Base-by-base conservation (phyloP, 64 coral and sea anemone genomes). In the Pocillopora verrucosa region DNA sequence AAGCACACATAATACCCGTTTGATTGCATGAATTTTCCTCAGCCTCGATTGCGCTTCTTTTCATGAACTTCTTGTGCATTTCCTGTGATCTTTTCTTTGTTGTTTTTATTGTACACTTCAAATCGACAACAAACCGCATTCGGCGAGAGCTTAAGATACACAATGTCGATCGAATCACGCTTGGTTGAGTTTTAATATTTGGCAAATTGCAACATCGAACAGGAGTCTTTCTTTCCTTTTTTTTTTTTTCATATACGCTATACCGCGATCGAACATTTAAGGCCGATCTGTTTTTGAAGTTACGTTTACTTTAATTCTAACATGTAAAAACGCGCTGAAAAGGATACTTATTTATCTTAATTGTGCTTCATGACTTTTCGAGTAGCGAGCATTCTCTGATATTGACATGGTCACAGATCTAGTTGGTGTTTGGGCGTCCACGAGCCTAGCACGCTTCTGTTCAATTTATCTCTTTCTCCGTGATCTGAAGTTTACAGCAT, bases 291-390 rank as follows among this genome's bases (percentile, higher is more conserved):
- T 72, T 72, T 72, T 61, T 19, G 34, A 83, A 65, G 30, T 38
- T 38, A 67, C 34, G 80, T 72, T 72, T 85, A 65, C 79, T 34
- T 81, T n/a, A 70, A 59, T 81, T 81, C n/a, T 65, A 85, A 85
- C 82, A 72, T 22, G 82, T 72, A 72, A 72, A 72, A 72, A 85
- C 82, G 37, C 65, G 65, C 61, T 57, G 64, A 85, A 72, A 68
- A 41, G 61, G 34, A 72, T 57, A 85, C 82, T 72, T 85, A 17
- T 85, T 68, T 85, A 60, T 77, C 75, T 85, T 72, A 85, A 72
- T 85, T 85, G 65, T 45, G 64, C 65, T 85, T 70, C 82, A 85
- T 72, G 82, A 85, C 37, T 85, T 85, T 85, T 68, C 82, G 82
- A 72, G 65, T 72, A 68, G 82, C 65, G 37, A 83, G 37, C n/a